Conservation (phyloP, 1,140 invertebrate genomes). For the Calliphora vicina region DNA sequence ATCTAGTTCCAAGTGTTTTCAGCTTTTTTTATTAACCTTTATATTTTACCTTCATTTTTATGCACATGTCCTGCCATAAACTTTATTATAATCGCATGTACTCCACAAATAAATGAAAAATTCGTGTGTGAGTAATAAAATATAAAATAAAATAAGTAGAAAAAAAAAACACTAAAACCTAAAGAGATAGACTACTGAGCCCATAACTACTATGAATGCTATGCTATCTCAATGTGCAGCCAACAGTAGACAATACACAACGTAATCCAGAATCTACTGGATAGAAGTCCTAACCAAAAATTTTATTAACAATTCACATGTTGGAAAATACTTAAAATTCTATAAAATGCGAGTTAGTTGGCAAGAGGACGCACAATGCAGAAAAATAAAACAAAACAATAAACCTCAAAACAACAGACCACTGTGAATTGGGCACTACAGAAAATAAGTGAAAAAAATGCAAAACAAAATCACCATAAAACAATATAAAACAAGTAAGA, state of each 20-base stretch:
- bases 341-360: neutral
- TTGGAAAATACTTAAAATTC: constrained; percentile 22
- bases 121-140: constrained; percentile 29
- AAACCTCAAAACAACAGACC: constrained; percentile 18
- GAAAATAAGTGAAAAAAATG: neutral
- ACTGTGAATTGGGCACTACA: neutral
- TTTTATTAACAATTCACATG: constrained; percentile 30
- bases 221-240: neutral
- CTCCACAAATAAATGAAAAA: constrained; percentile 26
- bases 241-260: neutral
- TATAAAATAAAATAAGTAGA: neutral
- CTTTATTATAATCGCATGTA: constrained; percentile 23
- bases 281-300: neutral
- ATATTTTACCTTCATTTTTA: constrained; percentile 17
- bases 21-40: neutral
- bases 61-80: constrained; percentile 33
- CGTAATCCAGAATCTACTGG: neutral
- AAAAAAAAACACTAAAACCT: neutral
- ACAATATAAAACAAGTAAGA: neutral
- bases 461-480: no score
- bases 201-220: no score
- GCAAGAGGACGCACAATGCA: neutral
- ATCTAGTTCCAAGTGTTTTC: no score
- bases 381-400: neutral
- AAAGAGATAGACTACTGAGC: neutral